phyloP scores from a whole-genome alignment of 2,797 vertebrate species.

The Takifugu ocellatus region DNA sequence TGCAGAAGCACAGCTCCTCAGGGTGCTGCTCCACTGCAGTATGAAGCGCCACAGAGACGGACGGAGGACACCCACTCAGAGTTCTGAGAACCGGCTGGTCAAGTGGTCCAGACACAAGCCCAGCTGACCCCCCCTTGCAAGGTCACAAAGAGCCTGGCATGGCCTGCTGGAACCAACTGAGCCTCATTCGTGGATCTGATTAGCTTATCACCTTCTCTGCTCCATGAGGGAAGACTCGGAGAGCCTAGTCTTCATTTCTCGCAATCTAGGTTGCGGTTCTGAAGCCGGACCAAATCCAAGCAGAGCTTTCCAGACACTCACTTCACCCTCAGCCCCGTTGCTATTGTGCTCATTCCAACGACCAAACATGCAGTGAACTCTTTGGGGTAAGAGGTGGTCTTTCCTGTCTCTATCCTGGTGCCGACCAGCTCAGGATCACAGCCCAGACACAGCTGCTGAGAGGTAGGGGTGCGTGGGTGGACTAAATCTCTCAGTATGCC shows the following conservation, averaged over 20 bases:
- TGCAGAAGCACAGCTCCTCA: constrained; percentile 91
- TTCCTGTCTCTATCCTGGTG: constrained; percentile 64
- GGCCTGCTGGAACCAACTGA: constrained; percentile 39
- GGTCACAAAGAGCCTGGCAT: constrained; percentile 40
- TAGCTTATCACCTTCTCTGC: constrained; percentile 41
- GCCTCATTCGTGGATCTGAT: constrained; percentile 48
- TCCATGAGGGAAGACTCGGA: constrained; percentile 33
- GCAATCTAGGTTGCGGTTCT: constrained; percentile 41
- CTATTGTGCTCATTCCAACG: constrained; percentile 59
- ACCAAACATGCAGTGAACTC: constrained; percentile 59
- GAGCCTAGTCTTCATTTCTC: constrained; percentile 29
- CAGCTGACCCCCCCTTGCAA: constrained; percentile 34
- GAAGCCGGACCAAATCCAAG: constrained; percentile 59
- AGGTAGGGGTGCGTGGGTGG: constrained; percentile 73
- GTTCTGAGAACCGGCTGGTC: constrained; percentile 43
- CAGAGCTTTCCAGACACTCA: constrained; percentile 46
- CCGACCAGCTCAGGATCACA: constrained; percentile 60
- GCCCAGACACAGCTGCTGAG: constrained; percentile 72
- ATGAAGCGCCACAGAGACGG: constrained; percentile 42
- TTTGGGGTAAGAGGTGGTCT: constrained; percentile 57
- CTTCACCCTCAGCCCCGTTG: constrained; percentile 43
- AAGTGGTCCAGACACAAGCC: constrained; percentile 27
- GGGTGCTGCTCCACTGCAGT: constrained; percentile 80
- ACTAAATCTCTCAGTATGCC: constrained; percentile 72
- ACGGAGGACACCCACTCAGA: constrained; percentile 26